Evolutionary conservation across 1,140 invertebrate species (phyloP), one percentile per base, ranked within the genome.

Genomic region (Lasaia peninsularis): DNA sequence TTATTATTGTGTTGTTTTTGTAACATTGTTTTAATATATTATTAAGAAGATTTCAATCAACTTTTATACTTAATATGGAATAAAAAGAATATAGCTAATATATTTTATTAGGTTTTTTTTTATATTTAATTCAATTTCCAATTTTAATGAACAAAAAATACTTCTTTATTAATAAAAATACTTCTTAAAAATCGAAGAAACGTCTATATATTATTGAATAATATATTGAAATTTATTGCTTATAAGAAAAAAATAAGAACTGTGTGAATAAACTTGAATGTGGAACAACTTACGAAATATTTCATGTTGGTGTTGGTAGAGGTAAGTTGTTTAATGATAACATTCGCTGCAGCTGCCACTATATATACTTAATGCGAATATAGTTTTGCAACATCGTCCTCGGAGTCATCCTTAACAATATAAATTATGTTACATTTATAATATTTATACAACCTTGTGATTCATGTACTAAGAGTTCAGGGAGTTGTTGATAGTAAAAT

Each of bases 211-310:
- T 9, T 40, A 31, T 40, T 28, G 0, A 54, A 16, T 28, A 10
- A 33, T 14, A n/a, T 40, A 31, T 40, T 28, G 0, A 54, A 24
- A 4, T 50, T 12, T 31, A 35, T n/a, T 34, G 44, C 2, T 31
- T n/a, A n/a, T n/a, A n/a, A n/a, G n/a, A n/a, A n/a, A n/a, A n/a
- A n/a, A n/a, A n/a, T n/a, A n/a, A n/a, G n/a, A n/a, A n/a, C n/a
- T n/a, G n/a, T n/a, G n/a, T n/a, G n/a, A n/a, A n/a, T n/a, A 48
- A 31, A 32, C 12, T 33, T 2, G 31, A 52, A 14, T 31, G 24
- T 18, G 12, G 37, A 44, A 16, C 18, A 58, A 63, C 62, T 63
- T 32, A 63, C 62, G 31, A 63, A 63, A 35, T 52, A 48, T 50
- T 55, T 63, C 62, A 63, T 63, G 40, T 56, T 60, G 57, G 11